A percentile compares a stretch with the other conserved stretches of the same genome.
Conservation (phyloP, 2,113 vertebrate species). For the Grantiella picta region DNA sequence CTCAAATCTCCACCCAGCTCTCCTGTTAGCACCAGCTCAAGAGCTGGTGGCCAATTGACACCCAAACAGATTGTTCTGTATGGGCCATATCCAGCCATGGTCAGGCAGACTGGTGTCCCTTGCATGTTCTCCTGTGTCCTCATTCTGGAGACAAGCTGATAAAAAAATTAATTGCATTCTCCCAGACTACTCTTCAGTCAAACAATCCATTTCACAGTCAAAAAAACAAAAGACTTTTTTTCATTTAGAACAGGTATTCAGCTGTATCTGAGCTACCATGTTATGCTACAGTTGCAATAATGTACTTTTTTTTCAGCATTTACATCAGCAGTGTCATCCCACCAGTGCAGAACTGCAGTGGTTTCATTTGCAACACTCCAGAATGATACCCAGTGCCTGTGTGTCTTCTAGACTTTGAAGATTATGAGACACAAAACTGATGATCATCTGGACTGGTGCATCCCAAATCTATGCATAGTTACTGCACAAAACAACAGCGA, state of each 20-base stretch:
- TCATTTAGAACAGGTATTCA: neutral
- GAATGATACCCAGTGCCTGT: neutral
- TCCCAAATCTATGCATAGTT: neutral
- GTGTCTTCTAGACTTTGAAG: neutral
- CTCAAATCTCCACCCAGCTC: neutral
- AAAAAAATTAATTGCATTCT: neutral
- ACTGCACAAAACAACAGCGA: neutral
- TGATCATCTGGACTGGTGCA: neutral
- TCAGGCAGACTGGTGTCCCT: neutral
- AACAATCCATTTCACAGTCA: neutral
- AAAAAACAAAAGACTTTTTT: neutral
- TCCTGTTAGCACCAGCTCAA: fast-evolving
- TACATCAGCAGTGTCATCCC: neutral
- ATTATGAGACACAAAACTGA: neutral
- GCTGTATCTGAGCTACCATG: neutral
- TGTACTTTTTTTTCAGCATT: neutral
- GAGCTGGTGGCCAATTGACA: neutral
- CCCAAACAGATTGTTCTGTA: neutral
- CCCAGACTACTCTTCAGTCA: neutral
- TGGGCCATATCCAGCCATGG: neutral
- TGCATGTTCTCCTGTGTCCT: neutral
- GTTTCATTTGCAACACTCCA: neutral
- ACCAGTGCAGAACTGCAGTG: neutral
- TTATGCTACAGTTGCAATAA: neutral
- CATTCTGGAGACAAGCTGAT: neutral